Conservation (phyloP, 37 sponge, comb jelly and placozoan genomes). For the Oscarella lobularis region DNA sequence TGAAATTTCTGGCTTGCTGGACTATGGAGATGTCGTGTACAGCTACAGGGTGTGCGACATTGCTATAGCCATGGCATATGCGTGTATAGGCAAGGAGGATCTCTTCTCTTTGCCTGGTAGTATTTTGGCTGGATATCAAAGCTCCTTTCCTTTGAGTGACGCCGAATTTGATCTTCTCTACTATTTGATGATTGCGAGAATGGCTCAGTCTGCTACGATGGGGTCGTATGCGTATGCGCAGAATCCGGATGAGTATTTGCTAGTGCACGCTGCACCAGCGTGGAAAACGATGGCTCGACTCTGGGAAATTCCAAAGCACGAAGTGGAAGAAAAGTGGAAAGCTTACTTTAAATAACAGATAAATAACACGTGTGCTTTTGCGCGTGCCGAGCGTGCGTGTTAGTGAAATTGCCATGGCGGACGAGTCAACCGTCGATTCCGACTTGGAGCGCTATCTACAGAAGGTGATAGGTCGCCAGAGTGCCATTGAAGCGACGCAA, state of each 20-base stretch:
- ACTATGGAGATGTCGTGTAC: background rate
- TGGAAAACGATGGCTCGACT: background rate
- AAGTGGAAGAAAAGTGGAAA: background rate
- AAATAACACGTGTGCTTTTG: too few species aligned
- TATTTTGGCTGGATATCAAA: background rate
- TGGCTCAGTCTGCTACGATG: background rate
- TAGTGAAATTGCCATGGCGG: too few species aligned
- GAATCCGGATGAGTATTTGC: background rate
- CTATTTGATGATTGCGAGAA: background rate
- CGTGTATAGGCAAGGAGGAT: background rate
- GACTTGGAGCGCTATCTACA: too few species aligned
- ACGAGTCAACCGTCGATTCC: too few species aligned
- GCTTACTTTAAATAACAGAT: background rate
- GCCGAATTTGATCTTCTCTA: background rate
- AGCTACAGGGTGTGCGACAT: background rate
- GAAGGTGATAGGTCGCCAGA: too few species aligned
- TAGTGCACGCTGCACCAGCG: background rate
- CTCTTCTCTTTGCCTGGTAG: background rate
- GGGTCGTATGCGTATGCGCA: background rate
- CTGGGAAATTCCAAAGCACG: background rate
- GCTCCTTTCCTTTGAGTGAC: background rate
- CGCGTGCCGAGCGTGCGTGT: too few species aligned
- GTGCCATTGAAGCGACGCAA: too few species aligned
- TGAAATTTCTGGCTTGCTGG: background rate
- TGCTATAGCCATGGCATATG: constrained; percentile 1